Evolutionary conservation across 2,113 vertebrate species (phyloP).

Genomic region (Spizaetus ornatus): DNA sequence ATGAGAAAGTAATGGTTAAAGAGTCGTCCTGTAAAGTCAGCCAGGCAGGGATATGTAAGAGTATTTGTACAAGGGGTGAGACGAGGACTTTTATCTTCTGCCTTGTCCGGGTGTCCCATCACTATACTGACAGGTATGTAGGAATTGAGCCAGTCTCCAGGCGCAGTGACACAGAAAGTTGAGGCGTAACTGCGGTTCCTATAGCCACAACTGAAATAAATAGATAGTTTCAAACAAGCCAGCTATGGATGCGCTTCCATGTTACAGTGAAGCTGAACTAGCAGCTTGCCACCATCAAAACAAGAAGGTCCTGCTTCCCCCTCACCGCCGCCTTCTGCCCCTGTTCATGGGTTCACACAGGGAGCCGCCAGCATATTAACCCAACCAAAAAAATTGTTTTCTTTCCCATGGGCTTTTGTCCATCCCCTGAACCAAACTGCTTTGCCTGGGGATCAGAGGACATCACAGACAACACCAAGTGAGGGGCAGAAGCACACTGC

Average conservation of each 20-base stretch:
- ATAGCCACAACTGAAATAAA: not conserved
- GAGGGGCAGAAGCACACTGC: not conserved
- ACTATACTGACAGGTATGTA: not conserved
- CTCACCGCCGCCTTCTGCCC: not conserved
- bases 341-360: fast-evolving
- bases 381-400: not conserved
- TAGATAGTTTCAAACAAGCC: not conserved
- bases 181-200: not conserved
- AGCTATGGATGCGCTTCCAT: not conserved
- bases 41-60: not conserved
- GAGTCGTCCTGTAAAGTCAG: not conserved
- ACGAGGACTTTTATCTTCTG: not conserved
- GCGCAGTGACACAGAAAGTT: fast-evolving
- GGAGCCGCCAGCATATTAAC: not conserved
- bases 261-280: not conserved
- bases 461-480: not conserved
- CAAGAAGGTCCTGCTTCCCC: not conserved
- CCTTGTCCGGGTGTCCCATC: not conserved
- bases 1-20: fast-evolving
- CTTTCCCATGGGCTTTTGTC: not conserved
- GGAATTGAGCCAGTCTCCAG: not conserved
- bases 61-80: constrained; percentile 5
- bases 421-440: not conserved
- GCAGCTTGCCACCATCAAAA: not conserved
- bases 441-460: not conserved